Conservation (phyloP, 2,113 vertebrate species). For the Deroptyus accipitrinus region DNA sequence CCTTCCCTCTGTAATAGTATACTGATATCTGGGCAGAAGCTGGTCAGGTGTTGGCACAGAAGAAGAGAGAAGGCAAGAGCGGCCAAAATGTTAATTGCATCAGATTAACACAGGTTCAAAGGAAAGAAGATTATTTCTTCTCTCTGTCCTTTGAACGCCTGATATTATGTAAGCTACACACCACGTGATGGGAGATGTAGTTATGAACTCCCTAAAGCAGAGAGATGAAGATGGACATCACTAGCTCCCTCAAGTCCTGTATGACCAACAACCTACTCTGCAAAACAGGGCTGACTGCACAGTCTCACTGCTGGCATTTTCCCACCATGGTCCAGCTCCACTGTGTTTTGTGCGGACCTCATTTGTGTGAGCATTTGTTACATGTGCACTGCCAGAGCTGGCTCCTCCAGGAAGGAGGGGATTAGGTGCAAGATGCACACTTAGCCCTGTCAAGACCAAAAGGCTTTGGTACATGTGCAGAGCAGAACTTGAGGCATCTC, state of each 20-base stretch:
- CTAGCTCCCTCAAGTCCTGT: background rate
- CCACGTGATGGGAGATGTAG: background rate
- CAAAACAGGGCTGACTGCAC: background rate
- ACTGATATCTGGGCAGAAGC: background rate
- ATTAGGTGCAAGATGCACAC: background rate
- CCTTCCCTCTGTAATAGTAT: background rate
- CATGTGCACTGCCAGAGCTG: background rate
- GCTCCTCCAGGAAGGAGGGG: background rate
- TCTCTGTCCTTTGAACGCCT: background rate
- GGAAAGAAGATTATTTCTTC: background rate
- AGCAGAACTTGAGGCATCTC: constrained; percentile 19
- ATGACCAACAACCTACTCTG: background rate
- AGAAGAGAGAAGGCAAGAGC: background rate
- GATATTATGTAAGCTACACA: background rate
- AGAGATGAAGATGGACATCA: background rate
- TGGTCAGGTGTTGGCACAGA: background rate
- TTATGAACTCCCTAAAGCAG: background rate
- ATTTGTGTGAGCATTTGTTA: background rate
- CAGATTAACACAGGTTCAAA: background rate
- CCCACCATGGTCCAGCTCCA: accelerated
- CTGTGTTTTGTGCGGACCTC: accelerated
- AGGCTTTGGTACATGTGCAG: background rate
- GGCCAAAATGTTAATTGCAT: background rate
- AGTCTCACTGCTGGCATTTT: background rate
- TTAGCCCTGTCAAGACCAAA: constrained; percentile 24